These are phyloP conservation scores for Phyllotreta striolata DNA, from an alignment of 2,888 invertebrate species.

Conservation along the genomic window DNA sequence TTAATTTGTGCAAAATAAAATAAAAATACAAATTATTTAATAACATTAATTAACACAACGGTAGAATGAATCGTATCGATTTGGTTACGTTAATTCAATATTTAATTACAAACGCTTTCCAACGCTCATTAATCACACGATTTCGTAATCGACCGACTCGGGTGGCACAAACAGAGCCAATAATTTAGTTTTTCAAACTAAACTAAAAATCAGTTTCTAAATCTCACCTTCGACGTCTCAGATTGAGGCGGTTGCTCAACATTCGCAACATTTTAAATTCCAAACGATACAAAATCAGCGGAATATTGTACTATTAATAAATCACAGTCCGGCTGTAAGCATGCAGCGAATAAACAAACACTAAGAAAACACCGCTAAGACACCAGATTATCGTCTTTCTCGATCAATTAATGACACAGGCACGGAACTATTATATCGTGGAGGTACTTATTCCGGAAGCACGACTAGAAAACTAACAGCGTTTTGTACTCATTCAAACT, in stretches of 20 bases:
- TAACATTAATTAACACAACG: too few relatives aligned
- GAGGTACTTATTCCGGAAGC: conserved; percentile 5
- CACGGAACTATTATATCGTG: too few relatives aligned
- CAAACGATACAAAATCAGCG: conserved; percentile 9
- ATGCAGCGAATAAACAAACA: conserved; percentile 9
- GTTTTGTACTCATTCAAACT: too few relatives aligned
- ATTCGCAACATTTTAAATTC: conserved; percentile 51
- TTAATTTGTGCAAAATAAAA: too few relatives aligned
- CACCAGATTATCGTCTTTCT: not conserved
- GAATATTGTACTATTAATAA: conserved; percentile 16
- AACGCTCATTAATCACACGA: too few relatives aligned
- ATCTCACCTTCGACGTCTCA: conserved; percentile 56
- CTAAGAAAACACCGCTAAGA: conserved; percentile 12
- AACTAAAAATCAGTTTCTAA: too few relatives aligned
- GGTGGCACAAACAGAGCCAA: conserved; percentile 3
- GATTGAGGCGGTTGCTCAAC: conserved; percentile 52
- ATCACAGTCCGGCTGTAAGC: conserved; percentile 7
- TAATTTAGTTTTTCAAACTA: conserved; percentile 5
- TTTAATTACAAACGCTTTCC: too few relatives aligned
- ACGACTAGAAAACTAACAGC: not conserved
- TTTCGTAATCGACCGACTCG: too few relatives aligned
- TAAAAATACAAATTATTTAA: too few relatives aligned
- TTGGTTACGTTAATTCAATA: too few relatives aligned
- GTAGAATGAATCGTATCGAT: too few relatives aligned
- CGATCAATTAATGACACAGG: not conserved